phyloP scores from a whole-genome alignment of 2,113 vertebrate genomes.

The Pedetes capensis region DNA sequence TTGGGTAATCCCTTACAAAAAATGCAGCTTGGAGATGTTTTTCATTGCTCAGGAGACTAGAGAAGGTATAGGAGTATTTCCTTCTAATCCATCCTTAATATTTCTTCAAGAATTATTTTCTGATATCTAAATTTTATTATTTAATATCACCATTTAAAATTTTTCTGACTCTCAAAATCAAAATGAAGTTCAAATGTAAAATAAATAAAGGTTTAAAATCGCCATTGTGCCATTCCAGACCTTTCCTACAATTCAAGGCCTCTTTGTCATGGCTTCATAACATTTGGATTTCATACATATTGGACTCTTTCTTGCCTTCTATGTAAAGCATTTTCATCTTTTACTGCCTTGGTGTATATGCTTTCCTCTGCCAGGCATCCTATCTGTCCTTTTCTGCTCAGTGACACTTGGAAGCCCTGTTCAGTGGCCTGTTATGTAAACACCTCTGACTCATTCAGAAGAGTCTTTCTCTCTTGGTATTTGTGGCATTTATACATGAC shows the following conservation, averaged over 20 bases:
- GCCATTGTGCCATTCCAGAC: not conserved
- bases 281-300: not conserved
- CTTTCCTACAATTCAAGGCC: not conserved
- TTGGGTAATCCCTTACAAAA: not conserved
- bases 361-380: not conserved
- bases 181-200: conserved; percentile 1
- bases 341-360: too few species aligned
- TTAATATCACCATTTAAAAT: not conserved
- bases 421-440: not conserved
- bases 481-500: not conserved
- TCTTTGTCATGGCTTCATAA: not conserved
- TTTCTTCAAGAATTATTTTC: not conserved
- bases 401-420: not conserved
- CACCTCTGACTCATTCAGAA: not conserved
- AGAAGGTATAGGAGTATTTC: not conserved
- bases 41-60: not conserved
- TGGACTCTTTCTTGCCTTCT: not conserved
- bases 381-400: not conserved
- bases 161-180: not conserved
- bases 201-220: not conserved
- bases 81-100: not conserved
- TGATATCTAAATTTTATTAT: not conserved
- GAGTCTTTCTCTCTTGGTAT: not conserved
- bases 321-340: not conserved
- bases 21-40: not conserved